Conservation (phyloP, 1,140 invertebrate genomes). For the Pissodes strobi region DNA sequence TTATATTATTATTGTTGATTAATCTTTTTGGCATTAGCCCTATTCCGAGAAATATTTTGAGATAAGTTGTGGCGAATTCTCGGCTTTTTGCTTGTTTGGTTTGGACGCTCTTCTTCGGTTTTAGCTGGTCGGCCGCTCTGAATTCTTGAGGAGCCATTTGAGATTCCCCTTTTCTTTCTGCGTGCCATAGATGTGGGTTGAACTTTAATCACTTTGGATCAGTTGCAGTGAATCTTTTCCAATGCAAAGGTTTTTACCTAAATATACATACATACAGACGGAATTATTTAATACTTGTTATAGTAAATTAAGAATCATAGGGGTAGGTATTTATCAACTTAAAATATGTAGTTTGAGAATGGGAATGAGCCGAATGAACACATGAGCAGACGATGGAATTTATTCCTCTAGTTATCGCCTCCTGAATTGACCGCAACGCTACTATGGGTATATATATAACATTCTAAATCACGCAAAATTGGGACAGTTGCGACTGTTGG, state of each 20-base stretch:
- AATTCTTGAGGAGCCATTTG: conserved; percentile 8
- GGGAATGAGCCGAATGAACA: no score
- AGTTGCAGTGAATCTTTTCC: no score
- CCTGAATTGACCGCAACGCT: no score
- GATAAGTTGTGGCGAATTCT: conserved; percentile 6
- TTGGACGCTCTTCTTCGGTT: background rate
- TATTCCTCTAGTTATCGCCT: no score
- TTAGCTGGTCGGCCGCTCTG: conserved; percentile 6
- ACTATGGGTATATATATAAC: no score
- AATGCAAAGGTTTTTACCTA: conserved; percentile 11
- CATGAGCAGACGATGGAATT: no score
- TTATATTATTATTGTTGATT: background rate
- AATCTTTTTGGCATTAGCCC: conserved; percentile 8
- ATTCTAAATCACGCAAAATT: no score
- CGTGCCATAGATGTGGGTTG: conserved; percentile 13
- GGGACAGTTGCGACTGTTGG: no score
- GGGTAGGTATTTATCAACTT: no score
- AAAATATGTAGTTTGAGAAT: no score
- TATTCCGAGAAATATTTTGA: conserved; percentile 9
- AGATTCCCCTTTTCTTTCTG: conserved; percentile 13
- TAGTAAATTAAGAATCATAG: background rate
- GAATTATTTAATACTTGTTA: no score
- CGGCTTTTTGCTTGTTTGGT: conserved; percentile 1
- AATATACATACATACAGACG: conserved; percentile 1
- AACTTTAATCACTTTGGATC: conserved; percentile 4